phyloP scores from a whole-genome alignment of 1,140 invertebrate genomes.

The Drosophila nannoptera region DNA sequence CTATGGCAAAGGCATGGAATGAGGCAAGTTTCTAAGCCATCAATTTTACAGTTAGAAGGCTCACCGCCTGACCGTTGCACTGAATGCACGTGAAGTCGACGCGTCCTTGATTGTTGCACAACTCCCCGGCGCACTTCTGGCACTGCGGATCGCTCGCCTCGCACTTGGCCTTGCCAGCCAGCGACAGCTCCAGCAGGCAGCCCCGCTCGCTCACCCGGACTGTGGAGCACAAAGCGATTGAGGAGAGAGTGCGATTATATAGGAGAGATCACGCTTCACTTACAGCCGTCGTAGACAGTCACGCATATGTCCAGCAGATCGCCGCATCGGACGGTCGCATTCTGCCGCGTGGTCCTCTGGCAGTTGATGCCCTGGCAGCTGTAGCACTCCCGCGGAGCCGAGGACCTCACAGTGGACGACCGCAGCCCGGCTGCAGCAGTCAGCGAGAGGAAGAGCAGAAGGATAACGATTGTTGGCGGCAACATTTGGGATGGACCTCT shows the following conservation, averaged over 20 bases:
- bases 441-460: slow-evolving; percentile 24
- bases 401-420: slow-evolving; percentile 23
- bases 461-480: slow-evolving; percentile 18
- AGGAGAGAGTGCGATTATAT: not conserved
- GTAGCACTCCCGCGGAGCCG: slow-evolving; percentile 45
- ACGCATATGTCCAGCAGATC: slow-evolving; percentile 71
- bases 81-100: slow-evolving; percentile 63
- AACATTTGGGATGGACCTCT: slow-evolving; percentile 16
- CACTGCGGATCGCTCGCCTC: slow-evolving; percentile 46
- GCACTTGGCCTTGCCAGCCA: slow-evolving; percentile 44
- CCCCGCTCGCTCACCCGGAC: slow-evolving; percentile 64
- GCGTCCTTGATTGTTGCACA: slow-evolving; percentile 69
- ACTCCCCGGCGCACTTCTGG: slow-evolving; percentile 54
- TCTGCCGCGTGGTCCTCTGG: slow-evolving; percentile 43
- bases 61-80: slow-evolving; percentile 59
- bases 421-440: slow-evolving; percentile 2
- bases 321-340: slow-evolving; percentile 45
- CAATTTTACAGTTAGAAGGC: not conserved
- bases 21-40: not conserved
- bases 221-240: slow-evolving; percentile 9
- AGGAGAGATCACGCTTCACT: slow-evolving; percentile 18
- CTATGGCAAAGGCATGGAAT: slow-evolving; percentile 15
- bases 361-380: slow-evolving; percentile 73
- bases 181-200: slow-evolving; percentile 53
- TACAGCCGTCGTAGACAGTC: slow-evolving; percentile 66